Evolutionary conservation across 30 jellyfish, hydroid and myxozoan species (phyloP).

Genomic region (Hydractinia symbiolongicarpus): DNA sequence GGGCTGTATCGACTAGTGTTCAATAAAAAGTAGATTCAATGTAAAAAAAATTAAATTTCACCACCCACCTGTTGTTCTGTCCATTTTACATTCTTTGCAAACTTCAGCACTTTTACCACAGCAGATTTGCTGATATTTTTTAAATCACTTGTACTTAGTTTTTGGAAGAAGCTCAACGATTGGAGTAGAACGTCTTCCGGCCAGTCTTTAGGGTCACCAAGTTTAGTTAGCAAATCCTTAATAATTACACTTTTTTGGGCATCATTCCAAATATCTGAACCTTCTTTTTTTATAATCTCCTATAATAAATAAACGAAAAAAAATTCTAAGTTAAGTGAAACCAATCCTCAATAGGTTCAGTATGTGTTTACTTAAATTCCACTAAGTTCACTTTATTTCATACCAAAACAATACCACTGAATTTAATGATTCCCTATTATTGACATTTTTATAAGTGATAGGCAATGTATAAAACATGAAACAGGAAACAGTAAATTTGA

Average conservation of each 20-base stretch:
- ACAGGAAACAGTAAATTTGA: too few relatives aligned
- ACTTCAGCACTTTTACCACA: conserved; percentile 20
- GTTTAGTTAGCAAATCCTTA: conserved; percentile 21
- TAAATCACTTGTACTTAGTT: conserved; percentile 39
- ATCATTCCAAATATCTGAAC: conserved; percentile 33
- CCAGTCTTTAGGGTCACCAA: conserved; percentile 64
- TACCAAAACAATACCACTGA: not conserved
- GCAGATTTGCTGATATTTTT: conserved; percentile 33
- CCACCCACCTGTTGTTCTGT: conserved; percentile 47
- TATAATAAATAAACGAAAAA: not conserved
- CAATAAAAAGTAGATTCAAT: too few relatives aligned
- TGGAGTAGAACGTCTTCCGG: conserved; percentile 15
- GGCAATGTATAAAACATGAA: too few relatives aligned
- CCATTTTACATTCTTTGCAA: conserved; percentile 47
- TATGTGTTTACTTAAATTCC: not conserved
- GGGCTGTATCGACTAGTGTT: too few relatives aligned
- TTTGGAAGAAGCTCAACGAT: conserved; percentile 32
- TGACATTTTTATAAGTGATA: too few relatives aligned
- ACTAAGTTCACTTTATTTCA: too few relatives aligned
- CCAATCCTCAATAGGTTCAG: not conserved
- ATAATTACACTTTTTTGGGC: conserved; percentile 44
- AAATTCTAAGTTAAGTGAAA: not conserved
- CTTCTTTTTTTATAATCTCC: conserved; percentile 4
- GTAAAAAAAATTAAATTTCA: too few relatives aligned
- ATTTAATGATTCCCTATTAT: too few relatives aligned